Conservation (phyloP, 92 coral and sea anemone species). For the Epizoanthus scotinus region DNA sequence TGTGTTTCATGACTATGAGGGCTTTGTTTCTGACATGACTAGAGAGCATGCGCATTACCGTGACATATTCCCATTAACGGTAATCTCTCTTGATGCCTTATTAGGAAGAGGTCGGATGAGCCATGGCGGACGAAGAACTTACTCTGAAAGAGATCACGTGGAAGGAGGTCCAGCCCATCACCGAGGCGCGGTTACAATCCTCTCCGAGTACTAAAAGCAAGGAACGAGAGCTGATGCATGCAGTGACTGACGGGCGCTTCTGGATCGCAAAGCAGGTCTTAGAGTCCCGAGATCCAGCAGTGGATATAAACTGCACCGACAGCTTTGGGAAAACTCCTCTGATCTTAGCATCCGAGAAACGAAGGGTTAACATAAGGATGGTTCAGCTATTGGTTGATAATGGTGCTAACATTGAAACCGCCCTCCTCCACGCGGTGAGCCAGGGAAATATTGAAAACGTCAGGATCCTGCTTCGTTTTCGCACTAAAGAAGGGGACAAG, state of each 20-base stretch:
- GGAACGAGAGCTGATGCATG: conserved; percentile 19
- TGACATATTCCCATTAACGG: no score
- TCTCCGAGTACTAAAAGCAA: neutral
- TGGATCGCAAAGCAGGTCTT: conserved; percentile 27
- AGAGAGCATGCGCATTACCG: no score
- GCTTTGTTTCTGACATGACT: no score
- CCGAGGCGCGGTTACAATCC: neutral
- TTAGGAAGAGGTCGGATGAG: neutral
- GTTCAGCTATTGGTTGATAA: conserved; percentile 20
- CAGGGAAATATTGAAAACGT: conserved; percentile 36
- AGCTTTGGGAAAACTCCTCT: conserved; percentile 48
- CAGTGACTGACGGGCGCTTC: conserved; percentile 9
- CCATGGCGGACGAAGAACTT: neutral
- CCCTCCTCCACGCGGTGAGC: conserved; percentile 50
- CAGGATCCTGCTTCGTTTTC: conserved; percentile 39
- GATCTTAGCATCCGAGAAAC: conserved; percentile 34
- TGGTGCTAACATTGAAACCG: conserved; percentile 53
- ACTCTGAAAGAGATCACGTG: conserved; percentile 37
- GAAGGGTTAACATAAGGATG: conserved; percentile 34
- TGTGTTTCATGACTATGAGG: no score
- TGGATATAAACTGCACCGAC: conserved; percentile 40
- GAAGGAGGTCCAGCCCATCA: conserved; percentile 11
- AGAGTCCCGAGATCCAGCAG: conserved; percentile 3
- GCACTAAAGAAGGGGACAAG: neutral
- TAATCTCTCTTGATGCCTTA: no score